Base-by-base conservation (phyloP, 1,140 invertebrate species). In the Diachasma alloeum region DNA sequence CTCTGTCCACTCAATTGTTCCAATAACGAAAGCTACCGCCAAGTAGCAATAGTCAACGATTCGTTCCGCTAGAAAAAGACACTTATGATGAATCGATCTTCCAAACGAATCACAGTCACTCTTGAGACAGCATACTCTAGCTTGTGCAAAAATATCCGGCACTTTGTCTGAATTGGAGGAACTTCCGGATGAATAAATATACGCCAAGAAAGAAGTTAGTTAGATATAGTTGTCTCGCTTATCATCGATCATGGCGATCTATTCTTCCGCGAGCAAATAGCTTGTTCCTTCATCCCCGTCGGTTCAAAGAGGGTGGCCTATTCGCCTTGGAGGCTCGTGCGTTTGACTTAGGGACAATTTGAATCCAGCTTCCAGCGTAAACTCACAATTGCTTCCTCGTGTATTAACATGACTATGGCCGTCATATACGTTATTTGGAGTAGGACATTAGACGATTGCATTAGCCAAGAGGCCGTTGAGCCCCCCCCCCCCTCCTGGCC, bases 231-330 rank as follows among this genome's bases (percentile, higher is more conserved):
- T 46, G 77, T 78, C 78, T 73, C 75, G 17, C 8, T 13, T 22
- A 72, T 73, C 76, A 79, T 75, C 78, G 77, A 80, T 79, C 78
- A 79, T 79, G 72, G 67, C 56, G 26, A 39, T 53, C 36, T 37
- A 74, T 77, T 77, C 72, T 79, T 79, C 48, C 26, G 59, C 69
- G 56, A 72, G 42, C 72, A 77, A 77, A 77, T 72, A 70, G 44
- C 31, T 44, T 31, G 17, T 31, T 66, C 59, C 42, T 66, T 22
- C 19, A 36, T 37, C 39, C 11, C 59, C 37, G n/a, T 46, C 11
- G 3, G 6, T 11, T 31, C 17, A 75, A 22, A 44, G 24, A 68
- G 44, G 73, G 39, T 66, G 10, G 44, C n/a, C n/a, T n/a, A 9
- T 26, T 39, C 48, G 13, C 31, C 36, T 24, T n/a, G 44, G n/a